A percentile compares a stretch with the other conserved stretches of the same genome.
phyloP scores from a whole-genome alignment of 2,888 invertebrate genomes.

The Zeuzera pyrina region DNA sequence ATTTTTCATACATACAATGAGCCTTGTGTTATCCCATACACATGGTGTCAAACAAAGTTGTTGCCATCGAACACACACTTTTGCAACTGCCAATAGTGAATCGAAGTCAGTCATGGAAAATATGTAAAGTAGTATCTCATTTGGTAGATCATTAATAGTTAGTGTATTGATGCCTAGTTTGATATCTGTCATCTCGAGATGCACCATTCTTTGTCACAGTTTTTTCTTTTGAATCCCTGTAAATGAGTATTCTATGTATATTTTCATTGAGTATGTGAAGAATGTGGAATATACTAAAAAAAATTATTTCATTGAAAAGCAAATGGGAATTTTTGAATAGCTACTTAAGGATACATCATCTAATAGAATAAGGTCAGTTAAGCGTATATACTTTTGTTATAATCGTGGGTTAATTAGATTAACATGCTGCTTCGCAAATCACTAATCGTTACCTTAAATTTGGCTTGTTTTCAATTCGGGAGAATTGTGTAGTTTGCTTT shows the following conservation, averaged over 20 bases:
- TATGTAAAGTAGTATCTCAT: slow-evolving; percentile 67
- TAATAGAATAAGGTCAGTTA: slow-evolving; percentile 40
- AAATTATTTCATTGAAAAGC: no score
- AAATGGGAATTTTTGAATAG: no score
- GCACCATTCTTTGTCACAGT: no score
- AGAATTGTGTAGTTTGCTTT: slow-evolving; percentile 56
- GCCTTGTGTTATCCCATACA: slow-evolving; percentile 67
- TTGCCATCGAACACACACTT: slow-evolving; percentile 66
- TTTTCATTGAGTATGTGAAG: no score
- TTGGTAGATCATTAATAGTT: slow-evolving; percentile 65
- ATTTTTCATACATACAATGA: slow-evolving; percentile 69
- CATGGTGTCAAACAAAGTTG: slow-evolving; percentile 62
- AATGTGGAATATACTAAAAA: no score
- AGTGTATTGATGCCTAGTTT: slow-evolving; percentile 38
- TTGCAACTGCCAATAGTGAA: slow-evolving; percentile 58
- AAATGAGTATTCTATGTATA: no score
- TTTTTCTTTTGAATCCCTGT: no score
- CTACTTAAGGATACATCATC: no score
- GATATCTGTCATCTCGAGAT: slow-evolving; percentile 57
- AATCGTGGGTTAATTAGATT: no score
- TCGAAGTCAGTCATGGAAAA: slow-evolving; percentile 70
- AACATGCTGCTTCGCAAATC: no score
- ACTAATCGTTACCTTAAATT: slow-evolving; percentile 53
- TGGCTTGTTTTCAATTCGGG: slow-evolving; percentile 49
- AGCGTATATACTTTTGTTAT: no score